A percentile compares a stretch with the other conserved stretches of the same genome.
These are phyloP conservation scores for Strigamia maritima DNA, from an alignment of 2,888 invertebrate species.

Conservation along the genomic window DNA sequence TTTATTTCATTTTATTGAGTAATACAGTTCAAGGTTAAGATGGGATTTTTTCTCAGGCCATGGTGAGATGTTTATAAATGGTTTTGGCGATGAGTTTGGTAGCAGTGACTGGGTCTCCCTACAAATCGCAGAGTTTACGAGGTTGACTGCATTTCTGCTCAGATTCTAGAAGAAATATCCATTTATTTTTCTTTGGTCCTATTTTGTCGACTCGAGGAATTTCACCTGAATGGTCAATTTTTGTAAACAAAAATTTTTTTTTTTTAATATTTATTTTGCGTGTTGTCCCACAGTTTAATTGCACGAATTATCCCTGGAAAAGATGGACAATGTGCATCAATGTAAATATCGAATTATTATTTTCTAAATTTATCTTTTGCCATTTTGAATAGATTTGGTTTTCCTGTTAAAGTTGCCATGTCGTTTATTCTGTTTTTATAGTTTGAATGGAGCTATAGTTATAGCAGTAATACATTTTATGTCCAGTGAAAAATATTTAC, in stretches of 20 bases:
- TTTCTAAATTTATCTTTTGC: no score
- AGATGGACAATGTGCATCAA: no score
- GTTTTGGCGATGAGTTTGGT: background rate
- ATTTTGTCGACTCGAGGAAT: background rate
- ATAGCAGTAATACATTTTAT: no score
- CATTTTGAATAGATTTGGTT: no score
- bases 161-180: constrained; percentile 12
- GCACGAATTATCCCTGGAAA: no score
- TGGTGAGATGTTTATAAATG: constrained; percentile 15
- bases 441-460: no score
- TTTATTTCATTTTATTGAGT: background rate
- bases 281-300: no score
- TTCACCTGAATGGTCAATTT: background rate
- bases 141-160: constrained; percentile 22
- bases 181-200: background rate
- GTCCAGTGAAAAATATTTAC: no score
- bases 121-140: constrained; percentile 22
- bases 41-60: background rate
- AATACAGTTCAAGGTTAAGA: background rate
- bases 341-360: no score
- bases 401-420: no score
- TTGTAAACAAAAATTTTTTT: background rate
- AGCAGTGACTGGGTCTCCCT: constrained; percentile 18
- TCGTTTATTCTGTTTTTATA: no score
- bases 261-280: background rate